phyloP scores from a whole-genome alignment of 2,113 vertebrate species.

The Nasalis larvatus region DNA sequence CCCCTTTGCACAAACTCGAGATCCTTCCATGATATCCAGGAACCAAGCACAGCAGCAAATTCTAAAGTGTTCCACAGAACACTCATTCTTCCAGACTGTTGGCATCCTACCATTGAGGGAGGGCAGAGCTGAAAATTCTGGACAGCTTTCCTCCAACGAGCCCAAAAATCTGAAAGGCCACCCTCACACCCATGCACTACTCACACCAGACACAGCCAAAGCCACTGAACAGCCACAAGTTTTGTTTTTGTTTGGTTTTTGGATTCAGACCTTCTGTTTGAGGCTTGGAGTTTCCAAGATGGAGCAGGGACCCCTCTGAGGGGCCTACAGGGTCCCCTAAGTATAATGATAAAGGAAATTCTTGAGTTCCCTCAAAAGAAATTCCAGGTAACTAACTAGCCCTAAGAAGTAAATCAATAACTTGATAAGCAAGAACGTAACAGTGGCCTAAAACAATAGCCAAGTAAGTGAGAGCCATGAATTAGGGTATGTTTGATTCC shows the following conservation, averaged over 20 bases:
- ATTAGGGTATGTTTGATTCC: no score
- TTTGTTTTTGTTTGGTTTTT: not conserved
- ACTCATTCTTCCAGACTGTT: not conserved
- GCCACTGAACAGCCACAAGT: not conserved
- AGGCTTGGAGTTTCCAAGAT: not conserved
- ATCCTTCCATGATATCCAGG: not conserved
- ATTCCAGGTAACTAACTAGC: no score
- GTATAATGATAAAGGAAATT: no score
- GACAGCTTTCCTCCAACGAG: not conserved
- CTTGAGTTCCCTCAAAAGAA: no score
- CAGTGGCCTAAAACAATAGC: no score
- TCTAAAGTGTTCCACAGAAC: not conserved
- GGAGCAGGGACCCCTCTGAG: no score
- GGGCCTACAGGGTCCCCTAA: no score
- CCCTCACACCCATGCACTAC: not conserved
- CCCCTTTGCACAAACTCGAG: not conserved
- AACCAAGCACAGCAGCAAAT: not conserved
- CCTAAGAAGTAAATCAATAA: no score
- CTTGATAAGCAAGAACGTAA: no score
- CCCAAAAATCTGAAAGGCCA: not conserved
- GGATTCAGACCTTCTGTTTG: not conserved
- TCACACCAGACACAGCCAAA: not conserved
- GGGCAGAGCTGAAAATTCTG: not conserved
- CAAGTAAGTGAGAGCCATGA: no score
- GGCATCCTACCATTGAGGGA: fast-evolving